Evolutionary conservation across 23 tunicate genomes (phyloP), one percentile per base, ranked within the genome.

Genomic region (Corella eumyota): DNA sequence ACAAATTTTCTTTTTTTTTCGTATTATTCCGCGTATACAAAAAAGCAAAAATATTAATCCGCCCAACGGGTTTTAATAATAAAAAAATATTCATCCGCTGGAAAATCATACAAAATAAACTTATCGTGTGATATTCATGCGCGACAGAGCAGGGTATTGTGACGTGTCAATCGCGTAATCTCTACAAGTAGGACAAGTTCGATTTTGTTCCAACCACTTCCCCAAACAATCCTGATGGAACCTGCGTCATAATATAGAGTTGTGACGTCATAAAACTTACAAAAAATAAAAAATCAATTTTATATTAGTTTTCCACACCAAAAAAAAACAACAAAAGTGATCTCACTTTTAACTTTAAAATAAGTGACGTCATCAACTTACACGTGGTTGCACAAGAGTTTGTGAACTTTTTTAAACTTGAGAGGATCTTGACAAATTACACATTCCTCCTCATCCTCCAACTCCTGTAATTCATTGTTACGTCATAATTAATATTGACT

Each of bases 161-260:
- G 80, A 40, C 23, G 81, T 74, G 52, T 82, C 81, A 32, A 78
- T 61, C 32, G 73, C 73, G 38, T 45, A 74, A 3, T 74, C 79
- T 9, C 92, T 34, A 59, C 92, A 82, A 15, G 72, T 82, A 19
- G 92, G 92, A 32, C 92, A 82, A 3, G 92, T 82, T 34, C 92
- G 75, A 30, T 82, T 79, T 53, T 67, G 66, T 44, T 68, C 33
- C 71, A 82, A 45, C 92, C 92, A 82, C 60, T 67, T 68, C 60
- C 30, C 56, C 64, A 82, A 59, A 55, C 92, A 82, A n/a, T 67
- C 79, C 38, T 37, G 21, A 33, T 82, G 92, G 60, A 82, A 82
- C 62, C 92, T 82, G 25, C 2, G 32, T 30, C n/a, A 31, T 23
- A n/a, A n/a, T n/a, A n/a, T 40, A 40, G 48, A 11, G 13, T 9